Conservation (phyloP, 2,113 vertebrate species). For the Machaerirhynchus nigripectus region DNA sequence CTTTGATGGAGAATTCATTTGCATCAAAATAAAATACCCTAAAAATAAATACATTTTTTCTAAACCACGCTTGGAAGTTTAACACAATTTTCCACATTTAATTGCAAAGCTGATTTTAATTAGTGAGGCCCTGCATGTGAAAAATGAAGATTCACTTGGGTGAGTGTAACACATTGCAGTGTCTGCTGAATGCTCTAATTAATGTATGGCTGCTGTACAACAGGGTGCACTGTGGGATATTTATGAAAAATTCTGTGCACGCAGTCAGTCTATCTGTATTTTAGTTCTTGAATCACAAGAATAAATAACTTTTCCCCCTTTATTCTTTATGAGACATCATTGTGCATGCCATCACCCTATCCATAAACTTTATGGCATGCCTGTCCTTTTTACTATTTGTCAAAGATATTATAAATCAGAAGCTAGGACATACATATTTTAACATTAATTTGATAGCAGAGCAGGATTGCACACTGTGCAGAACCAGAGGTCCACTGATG, state of each 20-base stretch:
- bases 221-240: constrained; percentile 70
- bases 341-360: constrained; percentile 57
- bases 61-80: constrained; percentile 83
- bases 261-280: constrained; percentile 59
- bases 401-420: constrained; percentile 54
- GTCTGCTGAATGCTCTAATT: constrained; percentile 79
- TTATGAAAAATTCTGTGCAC: constrained; percentile 70
- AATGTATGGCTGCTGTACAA: constrained; percentile 72
- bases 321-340: constrained; percentile 59
- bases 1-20: constrained; percentile 84
- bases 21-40: constrained; percentile 88
- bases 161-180: constrained; percentile 71
- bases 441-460: constrained; percentile 43
- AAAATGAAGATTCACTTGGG: constrained; percentile 81
- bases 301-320: constrained; percentile 48
- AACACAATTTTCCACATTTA: constrained; percentile 94
- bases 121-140: constrained; percentile 79
- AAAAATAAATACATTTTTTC: constrained; percentile 84
- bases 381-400: constrained; percentile 56
- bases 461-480: background rate
- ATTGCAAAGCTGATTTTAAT: constrained; percentile 94
- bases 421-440: constrained; percentile 36
- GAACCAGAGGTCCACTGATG: background rate
- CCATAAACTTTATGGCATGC: constrained; percentile 54
- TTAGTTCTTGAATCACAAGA: constrained; percentile 48